Evolutionary conservation across 2,797 vertebrate species (phyloP).

Genomic region (Echeneis naucrates): DNA sequence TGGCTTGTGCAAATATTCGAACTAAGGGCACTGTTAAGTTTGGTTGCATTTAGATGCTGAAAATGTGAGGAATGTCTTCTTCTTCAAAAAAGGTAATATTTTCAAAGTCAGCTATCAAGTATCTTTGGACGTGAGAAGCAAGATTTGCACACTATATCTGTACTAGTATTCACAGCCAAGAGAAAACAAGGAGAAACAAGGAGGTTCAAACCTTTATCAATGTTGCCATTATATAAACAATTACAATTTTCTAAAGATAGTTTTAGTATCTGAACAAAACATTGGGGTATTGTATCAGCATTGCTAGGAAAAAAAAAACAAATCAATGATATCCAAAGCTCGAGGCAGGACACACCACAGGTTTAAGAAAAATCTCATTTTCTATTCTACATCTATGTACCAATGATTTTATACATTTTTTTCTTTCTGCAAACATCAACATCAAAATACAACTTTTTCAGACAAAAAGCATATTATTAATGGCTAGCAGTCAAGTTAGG

Average conservation of each 20-base stretch:
- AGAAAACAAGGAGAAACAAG: background rate
- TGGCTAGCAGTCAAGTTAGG: background rate
- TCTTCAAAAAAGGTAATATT: background rate
- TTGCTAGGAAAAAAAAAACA: background rate
- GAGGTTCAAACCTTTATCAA: background rate
- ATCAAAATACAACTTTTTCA: background rate
- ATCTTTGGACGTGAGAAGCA: background rate
- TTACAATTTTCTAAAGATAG: background rate
- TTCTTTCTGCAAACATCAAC: background rate
- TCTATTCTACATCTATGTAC: background rate
- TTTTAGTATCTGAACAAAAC: background rate
- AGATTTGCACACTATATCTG: background rate
- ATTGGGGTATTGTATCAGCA: background rate
- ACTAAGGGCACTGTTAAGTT: background rate
- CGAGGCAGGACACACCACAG: background rate
- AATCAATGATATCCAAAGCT: background rate
- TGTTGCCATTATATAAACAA: background rate
- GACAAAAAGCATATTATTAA: conserved; percentile 4
- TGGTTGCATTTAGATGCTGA: background rate
- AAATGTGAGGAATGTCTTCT: background rate
- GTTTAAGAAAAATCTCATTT: background rate
- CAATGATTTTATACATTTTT: background rate
- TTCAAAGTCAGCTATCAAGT: background rate
- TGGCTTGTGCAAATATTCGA: background rate
- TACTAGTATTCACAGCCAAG: background rate